A percentile compares a stretch with the other conserved stretches of the same genome.
Conservation (phyloP, 1,140 invertebrate species). For the Drosophila dunni region DNA sequence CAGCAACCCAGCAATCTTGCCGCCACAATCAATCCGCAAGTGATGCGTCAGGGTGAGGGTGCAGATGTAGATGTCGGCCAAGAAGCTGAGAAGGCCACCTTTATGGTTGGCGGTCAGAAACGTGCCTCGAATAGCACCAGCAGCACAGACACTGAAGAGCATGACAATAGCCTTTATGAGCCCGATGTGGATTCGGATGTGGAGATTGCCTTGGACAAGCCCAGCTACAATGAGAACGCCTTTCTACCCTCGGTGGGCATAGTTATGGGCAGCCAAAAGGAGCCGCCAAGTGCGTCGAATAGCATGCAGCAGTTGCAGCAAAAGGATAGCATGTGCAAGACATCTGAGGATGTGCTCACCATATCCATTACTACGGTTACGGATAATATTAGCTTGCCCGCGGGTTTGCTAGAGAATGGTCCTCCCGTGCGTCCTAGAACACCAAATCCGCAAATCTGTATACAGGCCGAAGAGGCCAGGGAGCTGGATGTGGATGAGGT, state of each 20-base stretch:
- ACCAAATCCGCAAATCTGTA: slow-evolving; percentile 88
- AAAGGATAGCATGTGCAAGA: slow-evolving; percentile 84
- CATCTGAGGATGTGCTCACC: slow-evolving; percentile 84
- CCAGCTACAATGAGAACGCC: slow-evolving; percentile 84
- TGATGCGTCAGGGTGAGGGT: slow-evolving; percentile 65
- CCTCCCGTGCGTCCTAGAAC: slow-evolving; percentile 81
- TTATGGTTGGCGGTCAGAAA: slow-evolving; percentile 59
- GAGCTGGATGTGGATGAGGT: slow-evolving; percentile 33
- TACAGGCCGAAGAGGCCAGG: slow-evolving; percentile 64
- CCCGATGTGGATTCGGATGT: slow-evolving; percentile 81
- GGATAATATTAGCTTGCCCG: slow-evolving; percentile 87
- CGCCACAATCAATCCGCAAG: slow-evolving; percentile 69
- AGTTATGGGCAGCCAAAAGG: slow-evolving; percentile 86
- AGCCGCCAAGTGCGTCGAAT: slow-evolving; percentile 52
- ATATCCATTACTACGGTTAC: slow-evolving; percentile 86
- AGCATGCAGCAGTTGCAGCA: slow-evolving; percentile 73
- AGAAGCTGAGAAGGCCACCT: slow-evolving; percentile 73
- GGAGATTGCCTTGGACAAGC: slow-evolving; percentile 67
- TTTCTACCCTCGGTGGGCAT: slow-evolving; percentile 88
- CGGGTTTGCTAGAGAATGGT: slow-evolving; percentile 79
- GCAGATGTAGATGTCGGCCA: slow-evolving; percentile 50
- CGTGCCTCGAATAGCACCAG: slow-evolving; percentile 61
- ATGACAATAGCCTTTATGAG: slow-evolving; percentile 86
- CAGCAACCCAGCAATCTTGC: slow-evolving; percentile 63
- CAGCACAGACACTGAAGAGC: slow-evolving; percentile 85